Percentiles rank a stretch among this genome's conserved stretches.
Evolutionary conservation across 2,113 vertebrate genomes (phyloP).

Genomic region (Falcunculus frontatus): DNA sequence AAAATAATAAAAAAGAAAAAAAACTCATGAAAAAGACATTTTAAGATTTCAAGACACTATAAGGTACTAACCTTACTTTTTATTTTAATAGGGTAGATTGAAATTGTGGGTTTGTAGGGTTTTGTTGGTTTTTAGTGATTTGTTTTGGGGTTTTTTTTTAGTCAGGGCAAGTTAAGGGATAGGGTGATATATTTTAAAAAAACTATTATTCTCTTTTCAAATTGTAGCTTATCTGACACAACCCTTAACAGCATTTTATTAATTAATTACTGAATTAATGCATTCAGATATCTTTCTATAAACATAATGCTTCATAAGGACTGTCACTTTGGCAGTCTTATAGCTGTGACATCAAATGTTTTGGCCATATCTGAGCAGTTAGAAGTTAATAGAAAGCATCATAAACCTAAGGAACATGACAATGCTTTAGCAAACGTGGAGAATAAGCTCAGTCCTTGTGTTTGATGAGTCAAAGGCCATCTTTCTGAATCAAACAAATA

Average conservation of each 20-base stretch:
- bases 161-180: rapidly evolving
- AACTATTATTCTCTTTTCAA: not conserved
- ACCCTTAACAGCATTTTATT: not conserved
- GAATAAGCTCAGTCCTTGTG: not conserved
- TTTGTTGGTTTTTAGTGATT: not conserved
- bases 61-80: not conserved
- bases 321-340: not conserved
- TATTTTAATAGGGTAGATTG: not conserved
- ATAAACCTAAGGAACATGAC: not conserved
- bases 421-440: not conserved
- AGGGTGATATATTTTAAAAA: not conserved
- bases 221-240: not conserved
- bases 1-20: not conserved
- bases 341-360: not conserved
- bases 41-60: not conserved
- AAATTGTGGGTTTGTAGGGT: not conserved
- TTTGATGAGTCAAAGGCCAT: not conserved
- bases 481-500: not conserved
- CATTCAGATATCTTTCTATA: not conserved
- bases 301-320: not conserved
- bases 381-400: not conserved
- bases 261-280: not conserved
- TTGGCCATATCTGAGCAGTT: not conserved
- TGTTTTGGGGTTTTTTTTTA: not conserved
- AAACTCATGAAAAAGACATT: not conserved